phyloP scores from a whole-genome alignment of 2,113 vertebrate species.

The Oryzias curvinotus region DNA sequence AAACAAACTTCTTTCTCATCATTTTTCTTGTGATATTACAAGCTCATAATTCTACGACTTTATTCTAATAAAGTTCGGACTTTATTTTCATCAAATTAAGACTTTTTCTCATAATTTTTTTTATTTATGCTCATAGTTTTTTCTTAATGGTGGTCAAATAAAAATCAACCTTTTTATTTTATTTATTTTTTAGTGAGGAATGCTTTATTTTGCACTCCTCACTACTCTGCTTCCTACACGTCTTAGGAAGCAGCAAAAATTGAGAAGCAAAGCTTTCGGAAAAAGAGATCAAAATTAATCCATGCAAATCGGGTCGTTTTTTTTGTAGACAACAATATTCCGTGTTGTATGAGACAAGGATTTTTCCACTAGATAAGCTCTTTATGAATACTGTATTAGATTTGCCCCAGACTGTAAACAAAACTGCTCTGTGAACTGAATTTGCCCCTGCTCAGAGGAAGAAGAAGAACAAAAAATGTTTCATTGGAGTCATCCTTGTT shows the following conservation, averaged over 20 bases:
- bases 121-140: too few species aligned
- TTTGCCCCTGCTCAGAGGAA: slow-evolving; percentile 45
- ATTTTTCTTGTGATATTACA: too few species aligned
- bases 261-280: slow-evolving; percentile 1
- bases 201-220: not conserved
- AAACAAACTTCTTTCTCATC: too few species aligned
- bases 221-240: not conserved
- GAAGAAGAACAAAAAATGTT: slow-evolving; percentile 29
- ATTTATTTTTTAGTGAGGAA: too few species aligned
- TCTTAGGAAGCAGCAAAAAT: not conserved
- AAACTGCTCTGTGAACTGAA: slow-evolving; percentile 71
- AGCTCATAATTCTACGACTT: too few species aligned
- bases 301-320: slow-evolving; percentile 30
- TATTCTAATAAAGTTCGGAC: too few species aligned
- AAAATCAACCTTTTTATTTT: too few species aligned
- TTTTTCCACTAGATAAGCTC: slow-evolving; percentile 64
- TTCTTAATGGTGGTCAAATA: too few species aligned
- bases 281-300: slow-evolving; percentile 33
- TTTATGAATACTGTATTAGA: slow-evolving; percentile 74
- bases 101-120: too few species aligned
- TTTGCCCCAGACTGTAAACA: slow-evolving; percentile 57
- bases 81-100: too few species aligned
- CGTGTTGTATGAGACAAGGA: slow-evolving; percentile 41
- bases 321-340: slow-evolving; percentile 54
- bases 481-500: slow-evolving; percentile 78